These are phyloP conservation scores for Arge pagana DNA, from an alignment of 2,888 invertebrate genomes.

Conservation along the genomic window DNA sequence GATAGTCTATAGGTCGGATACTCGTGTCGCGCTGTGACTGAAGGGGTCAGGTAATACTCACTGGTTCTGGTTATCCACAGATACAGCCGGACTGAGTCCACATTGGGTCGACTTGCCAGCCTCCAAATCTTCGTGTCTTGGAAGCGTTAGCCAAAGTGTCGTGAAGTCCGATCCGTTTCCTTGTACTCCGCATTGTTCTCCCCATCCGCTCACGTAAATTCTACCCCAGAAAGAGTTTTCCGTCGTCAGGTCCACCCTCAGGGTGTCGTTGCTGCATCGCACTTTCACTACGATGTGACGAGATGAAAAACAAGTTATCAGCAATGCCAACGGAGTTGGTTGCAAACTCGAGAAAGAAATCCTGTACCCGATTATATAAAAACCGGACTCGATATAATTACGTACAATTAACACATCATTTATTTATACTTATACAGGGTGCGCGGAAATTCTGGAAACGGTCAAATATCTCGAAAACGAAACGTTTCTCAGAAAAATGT, in stretches of 20 bases:
- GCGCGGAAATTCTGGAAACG: no score
- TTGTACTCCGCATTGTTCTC: conserved; percentile 71
- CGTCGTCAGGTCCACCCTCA: conserved; percentile 67
- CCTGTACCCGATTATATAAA: no score
- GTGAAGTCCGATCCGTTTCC: conserved; percentile 62
- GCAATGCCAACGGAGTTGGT: no score
- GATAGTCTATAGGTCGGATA: neutral
- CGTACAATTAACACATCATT: no score
- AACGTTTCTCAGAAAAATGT: no score
- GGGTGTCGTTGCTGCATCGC: conserved; percentile 72
- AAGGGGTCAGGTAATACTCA: conserved; percentile 27
- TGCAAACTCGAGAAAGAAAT: no score
- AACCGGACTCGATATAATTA: no score
- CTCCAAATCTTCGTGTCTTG: conserved; percentile 37
- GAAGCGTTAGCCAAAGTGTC: conserved; percentile 65
- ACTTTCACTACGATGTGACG: no score
- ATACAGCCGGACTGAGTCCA: conserved; percentile 50
- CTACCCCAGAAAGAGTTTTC: conserved; percentile 67
- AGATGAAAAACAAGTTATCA: no score
- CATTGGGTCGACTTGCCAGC: conserved; percentile 40
- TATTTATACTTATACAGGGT: no score
- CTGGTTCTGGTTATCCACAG: conserved; percentile 51
- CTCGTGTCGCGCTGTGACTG: neutral
- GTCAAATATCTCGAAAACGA: no score
- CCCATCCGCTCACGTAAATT: conserved; percentile 79